Base-by-base conservation (phyloP, 2,113 vertebrate species). In the Tetraodon nigroviridis region DNA sequence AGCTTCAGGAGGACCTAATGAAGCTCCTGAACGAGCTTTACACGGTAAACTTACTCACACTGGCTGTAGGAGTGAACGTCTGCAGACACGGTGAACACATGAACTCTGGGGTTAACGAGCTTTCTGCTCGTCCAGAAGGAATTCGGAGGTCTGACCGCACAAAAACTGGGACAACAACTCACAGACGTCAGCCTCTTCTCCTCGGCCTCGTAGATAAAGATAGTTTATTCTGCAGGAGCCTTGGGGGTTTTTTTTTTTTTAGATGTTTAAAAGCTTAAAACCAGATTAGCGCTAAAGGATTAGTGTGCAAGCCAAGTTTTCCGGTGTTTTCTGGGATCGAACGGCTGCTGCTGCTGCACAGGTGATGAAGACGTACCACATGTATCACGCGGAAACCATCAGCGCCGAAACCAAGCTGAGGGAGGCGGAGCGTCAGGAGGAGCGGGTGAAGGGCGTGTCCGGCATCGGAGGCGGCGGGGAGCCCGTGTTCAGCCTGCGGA, bases 291-390 rank as follows among this genome's bases (percentile, higher is more conserved):
- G 32, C 0, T 16, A 2, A 37, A 10, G 32, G 11, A 12, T 37
- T 11, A 1, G 12, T 11, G 32, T 37, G 32, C 1, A 37, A 37
- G 12, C 12, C 32, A 37, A 37, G 3, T 37, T 37, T 12, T 37
- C 32, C 11, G 32, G 11, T 12, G 32, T 12, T 12, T 37, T 4
- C 32, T 37, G 24, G 1, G 24, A 27, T 6, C 24, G 7, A 27
- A 27, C 24, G 24, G 24, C 24, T 27, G 24, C 24, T 27, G 24
- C 24, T 27, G 71, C 71, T 57, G 1, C 73, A 8, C 69, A 99
- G 97, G 97, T 98, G 85, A 99, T 99, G 94, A 99, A 99, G 90
- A 99, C 96, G 0, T 99, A 99, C 78, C 97, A 98, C 79, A 97
- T 98, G 94, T 99, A 99, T 84, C 93, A 98, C 41, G 91, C 89